Percentiles rank a stretch among this genome's conserved stretches.
phyloP scores from a whole-genome alignment of 2,888 invertebrate species.

The Ormyrus thymus region DNA sequence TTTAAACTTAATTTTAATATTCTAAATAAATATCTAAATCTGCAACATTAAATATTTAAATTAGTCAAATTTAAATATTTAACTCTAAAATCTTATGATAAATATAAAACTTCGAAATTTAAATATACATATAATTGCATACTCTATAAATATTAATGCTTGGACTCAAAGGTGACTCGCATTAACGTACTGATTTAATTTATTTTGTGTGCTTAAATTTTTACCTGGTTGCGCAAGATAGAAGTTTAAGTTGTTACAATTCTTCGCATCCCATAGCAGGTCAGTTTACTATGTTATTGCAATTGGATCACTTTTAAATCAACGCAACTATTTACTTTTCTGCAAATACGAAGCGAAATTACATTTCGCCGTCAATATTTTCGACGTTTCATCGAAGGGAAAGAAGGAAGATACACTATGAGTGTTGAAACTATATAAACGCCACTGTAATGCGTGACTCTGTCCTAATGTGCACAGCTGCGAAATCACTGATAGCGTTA shows the following conservation, averaged over 20 bases:
- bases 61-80: too few relatives aligned
- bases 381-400: slow-evolving; percentile 43
- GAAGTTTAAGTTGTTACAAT: too few relatives aligned
- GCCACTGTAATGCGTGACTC: slow-evolving; percentile 51
- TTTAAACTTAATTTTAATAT: not conserved
- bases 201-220: too few relatives aligned
- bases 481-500: slow-evolving; percentile 63
- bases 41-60: not conserved
- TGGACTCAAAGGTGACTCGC: too few relatives aligned
- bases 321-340: slow-evolving; percentile 10
- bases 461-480: slow-evolving; percentile 68
- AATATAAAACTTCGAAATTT: too few relatives aligned
- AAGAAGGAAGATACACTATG: slow-evolving; percentile 31
- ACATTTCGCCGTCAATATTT: not conserved
- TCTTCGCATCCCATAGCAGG: too few relatives aligned
- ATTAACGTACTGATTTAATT: too few relatives aligned
- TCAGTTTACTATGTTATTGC: slow-evolving; percentile 15
- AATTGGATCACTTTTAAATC: not conserved
- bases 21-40: not conserved
- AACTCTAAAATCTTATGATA: too few relatives aligned
- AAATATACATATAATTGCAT: too few relatives aligned
- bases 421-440: slow-evolving; percentile 27
- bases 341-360: not conserved
- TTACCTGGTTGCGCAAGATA: too few relatives aligned
- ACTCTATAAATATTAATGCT: too few relatives aligned